Conservation (phyloP, 1,140 invertebrate genomes). For the Brachionus rubens region DNA sequence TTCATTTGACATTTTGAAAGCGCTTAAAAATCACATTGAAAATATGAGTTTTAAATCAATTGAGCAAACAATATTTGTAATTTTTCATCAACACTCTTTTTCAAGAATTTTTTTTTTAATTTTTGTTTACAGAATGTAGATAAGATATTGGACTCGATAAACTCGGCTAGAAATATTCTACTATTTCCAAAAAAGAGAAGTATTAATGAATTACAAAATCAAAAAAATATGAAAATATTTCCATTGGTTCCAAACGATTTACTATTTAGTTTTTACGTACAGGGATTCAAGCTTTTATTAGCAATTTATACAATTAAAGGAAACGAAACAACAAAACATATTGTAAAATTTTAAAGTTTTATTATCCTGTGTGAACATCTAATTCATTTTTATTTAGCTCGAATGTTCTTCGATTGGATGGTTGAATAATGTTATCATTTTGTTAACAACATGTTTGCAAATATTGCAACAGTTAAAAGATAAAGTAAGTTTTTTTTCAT, state of each 20-base stretch:
- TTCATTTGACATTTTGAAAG: slow-evolving; percentile 24
- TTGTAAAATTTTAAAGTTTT: slow-evolving; percentile 32
- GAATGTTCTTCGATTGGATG: slow-evolving; percentile 23
- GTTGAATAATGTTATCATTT: slow-evolving; percentile 19
- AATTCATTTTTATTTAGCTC: not conserved
- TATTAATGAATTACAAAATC: slow-evolving; percentile 38
- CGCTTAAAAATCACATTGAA: not conserved
- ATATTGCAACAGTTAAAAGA: slow-evolving; percentile 11
- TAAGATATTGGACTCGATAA: slow-evolving; percentile 12
- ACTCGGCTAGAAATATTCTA: slow-evolving; percentile 20
- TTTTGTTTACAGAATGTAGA: not conserved
- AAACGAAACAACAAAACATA: slow-evolving; percentile 40
- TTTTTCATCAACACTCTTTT: not conserved
- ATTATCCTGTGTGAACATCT: too few relatives aligned
- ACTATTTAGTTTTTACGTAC: slow-evolving; percentile 40
- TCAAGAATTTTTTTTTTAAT: not conserved
- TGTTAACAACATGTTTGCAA: slow-evolving; percentile 3
- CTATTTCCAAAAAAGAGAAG: slow-evolving; percentile 34
- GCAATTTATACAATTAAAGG: slow-evolving; percentile 42
- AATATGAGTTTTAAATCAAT: not conserved
- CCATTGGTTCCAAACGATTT: slow-evolving; percentile 44
- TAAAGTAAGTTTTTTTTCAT: not conserved
- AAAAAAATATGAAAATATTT: slow-evolving; percentile 47
- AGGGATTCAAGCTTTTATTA: slow-evolving; percentile 21
- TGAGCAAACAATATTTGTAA: slow-evolving; percentile 36